Evolutionary conservation across 2,113 vertebrate species (phyloP).

Genomic region (Gallinago undulata): DNA sequence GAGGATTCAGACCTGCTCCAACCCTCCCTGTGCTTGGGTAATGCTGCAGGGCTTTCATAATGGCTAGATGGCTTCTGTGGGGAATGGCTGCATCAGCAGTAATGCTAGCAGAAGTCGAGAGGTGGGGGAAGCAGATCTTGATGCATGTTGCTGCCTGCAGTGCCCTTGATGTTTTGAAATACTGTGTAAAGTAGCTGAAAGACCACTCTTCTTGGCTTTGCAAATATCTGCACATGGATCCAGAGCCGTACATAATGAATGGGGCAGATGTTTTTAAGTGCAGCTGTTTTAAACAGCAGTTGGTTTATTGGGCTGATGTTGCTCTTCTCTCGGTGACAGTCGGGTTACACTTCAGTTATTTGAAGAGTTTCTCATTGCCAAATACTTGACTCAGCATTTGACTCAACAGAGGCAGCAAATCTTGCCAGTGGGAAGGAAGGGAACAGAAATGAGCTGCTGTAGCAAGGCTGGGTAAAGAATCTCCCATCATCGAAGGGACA

Average conservation of each 20-base stretch:
- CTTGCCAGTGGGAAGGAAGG: background rate
- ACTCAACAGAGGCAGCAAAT: background rate
- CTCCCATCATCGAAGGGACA: rapidly evolving
- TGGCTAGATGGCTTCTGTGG: background rate
- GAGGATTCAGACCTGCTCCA: background rate
- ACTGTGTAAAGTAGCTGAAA: background rate
- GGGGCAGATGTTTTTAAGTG: background rate
- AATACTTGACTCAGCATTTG: background rate
- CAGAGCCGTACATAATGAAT: background rate
- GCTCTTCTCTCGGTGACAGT: background rate
- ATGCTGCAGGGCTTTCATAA: background rate
- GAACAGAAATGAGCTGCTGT: background rate
- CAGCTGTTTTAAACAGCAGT: background rate
- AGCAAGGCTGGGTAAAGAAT: background rate
- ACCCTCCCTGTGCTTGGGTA: background rate
- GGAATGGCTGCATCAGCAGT: background rate
- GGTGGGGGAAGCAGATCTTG: background rate
- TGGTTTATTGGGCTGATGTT: background rate
- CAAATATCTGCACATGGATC: background rate
- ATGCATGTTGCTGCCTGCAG: background rate
- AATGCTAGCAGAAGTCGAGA: background rate
- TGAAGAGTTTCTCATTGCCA: background rate
- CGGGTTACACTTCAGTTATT: conserved; percentile 15
- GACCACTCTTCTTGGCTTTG: background rate
- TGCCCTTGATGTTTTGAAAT: conserved; percentile 12